Evolutionary conservation across 2,888 invertebrate genomes (phyloP), one percentile per base, ranked within the genome.

Genomic region (Pammene fasciana): DNA sequence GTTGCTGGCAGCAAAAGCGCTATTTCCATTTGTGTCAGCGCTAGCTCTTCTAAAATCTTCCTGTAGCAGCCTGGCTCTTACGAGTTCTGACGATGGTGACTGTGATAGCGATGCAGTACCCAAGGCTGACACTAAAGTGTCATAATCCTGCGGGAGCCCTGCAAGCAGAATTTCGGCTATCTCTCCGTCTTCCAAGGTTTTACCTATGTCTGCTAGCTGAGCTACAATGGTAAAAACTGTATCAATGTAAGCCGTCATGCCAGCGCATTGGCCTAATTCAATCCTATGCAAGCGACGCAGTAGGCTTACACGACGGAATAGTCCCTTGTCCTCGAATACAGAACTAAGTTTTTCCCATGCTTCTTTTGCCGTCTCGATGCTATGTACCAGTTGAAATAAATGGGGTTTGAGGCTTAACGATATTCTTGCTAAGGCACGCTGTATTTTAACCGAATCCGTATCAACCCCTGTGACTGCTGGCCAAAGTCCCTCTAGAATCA

Each of bases 201-300:
- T n/a, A n/a, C n/a, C n/a, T n/a, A n/a, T n/a, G n/a, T n/a, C n/a
- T n/a, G n/a, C n/a, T n/a, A n/a, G n/a, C 26, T 60, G 59, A 6
- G 26, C n/a, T 9, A 60, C 59, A 7, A 60, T 46, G 5, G 59
- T 60, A 26, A 60, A 60, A 26, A 60, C 34, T n/a, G 26, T 46
- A 26, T 60, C 59, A 26, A 60, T 60, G 34, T 60, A 60, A 34
- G 46, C 59, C 13, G 59, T 60, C 59, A 60, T 60, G 13, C 10
- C 14, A 7, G 26, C 59, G n/a, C 8, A 60, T 8, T 26, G 34
- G n/a, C 9, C 8, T 6, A 26, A 46, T 6, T 60, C 59, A 18
- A 60, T 26, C 0, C 59, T 26, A n/a, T 60, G 48, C 11, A 52
- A 26, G 5, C 10, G 52, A 4, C 34, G 52, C 3, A 62, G 38